These are phyloP conservation scores for Drosophila yooni DNA, from an alignment of 2,888 invertebrate species.

Conservation along the genomic window DNA sequence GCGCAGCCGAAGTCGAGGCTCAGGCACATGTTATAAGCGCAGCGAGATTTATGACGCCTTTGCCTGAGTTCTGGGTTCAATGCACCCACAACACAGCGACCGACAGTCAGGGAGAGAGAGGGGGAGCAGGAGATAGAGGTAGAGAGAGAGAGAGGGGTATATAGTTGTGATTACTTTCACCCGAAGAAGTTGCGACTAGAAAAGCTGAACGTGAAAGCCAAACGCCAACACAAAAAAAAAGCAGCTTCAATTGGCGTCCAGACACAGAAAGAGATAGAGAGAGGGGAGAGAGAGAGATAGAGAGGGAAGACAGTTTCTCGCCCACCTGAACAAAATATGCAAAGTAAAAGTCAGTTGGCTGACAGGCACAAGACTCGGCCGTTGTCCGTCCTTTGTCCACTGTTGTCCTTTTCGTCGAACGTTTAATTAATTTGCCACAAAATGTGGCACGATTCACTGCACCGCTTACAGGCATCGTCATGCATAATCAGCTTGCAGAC, in stretches of 20 bases:
- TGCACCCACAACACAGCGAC: conserved; percentile 40
- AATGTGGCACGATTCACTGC: conserved; percentile 58
- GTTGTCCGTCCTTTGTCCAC: conserved; percentile 15
- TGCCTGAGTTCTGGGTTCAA: conserved; percentile 69
- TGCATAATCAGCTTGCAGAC: conserved; percentile 65
- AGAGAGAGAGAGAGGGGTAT: neutral
- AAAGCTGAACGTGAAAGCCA: conserved; percentile 74
- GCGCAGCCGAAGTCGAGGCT: conserved; percentile 7
- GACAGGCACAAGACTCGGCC: conserved; percentile 56
- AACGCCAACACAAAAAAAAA: conserved; percentile 58
- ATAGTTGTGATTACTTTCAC: conserved; percentile 55
- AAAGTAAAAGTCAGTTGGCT: conserved; percentile 79
- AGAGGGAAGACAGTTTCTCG: conserved; percentile 9
- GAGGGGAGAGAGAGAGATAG: neutral
- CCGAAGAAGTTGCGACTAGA: conserved; percentile 44
- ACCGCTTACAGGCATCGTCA: conserved; percentile 41
- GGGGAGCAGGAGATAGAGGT: neutral
- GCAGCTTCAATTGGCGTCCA: neutral
- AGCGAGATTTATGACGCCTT: conserved; percentile 73
- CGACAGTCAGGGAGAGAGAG: neutral
- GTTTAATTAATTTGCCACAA: conserved; percentile 80
- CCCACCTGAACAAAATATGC: conserved; percentile 37
- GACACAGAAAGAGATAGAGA: neutral
- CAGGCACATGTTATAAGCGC: conserved; percentile 61
- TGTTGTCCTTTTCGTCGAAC: conserved; percentile 43